Base-by-base conservation (phyloP, 37 sponge, comb jelly and placozoan species). In the Halisarca cf. caerulea region DNA sequence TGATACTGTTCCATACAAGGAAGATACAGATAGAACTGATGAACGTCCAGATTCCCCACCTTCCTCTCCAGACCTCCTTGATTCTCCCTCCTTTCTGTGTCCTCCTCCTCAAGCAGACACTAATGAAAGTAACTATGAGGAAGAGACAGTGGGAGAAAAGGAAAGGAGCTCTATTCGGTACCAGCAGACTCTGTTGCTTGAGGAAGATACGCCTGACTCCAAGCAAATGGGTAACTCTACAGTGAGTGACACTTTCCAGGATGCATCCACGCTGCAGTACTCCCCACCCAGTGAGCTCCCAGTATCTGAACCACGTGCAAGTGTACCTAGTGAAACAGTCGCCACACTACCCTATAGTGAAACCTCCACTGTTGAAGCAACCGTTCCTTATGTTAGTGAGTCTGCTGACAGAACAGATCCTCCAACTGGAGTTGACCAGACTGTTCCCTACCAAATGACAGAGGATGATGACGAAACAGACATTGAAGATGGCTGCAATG, bases 321-420 rank as follows among this genome's bases (percentile, higher is more conserved):
- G 51, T 47, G 51, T 47, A 14, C 9, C 9, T 14, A 47, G 11
- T 47, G 51, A 47, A 14, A 47, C 51, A 6, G 11, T 6, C 11
- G 51, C 9, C 17, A 68, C 69, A n/a, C 2, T 68, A 32, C 34
- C 34, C 33, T 68, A 68, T 34, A 28, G 35, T 34, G 35, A 68
- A 34, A 34, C 35, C 35, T 28, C 30, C 17, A 61, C 64, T 20
- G 64, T 43, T 20, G 90, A 90, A 15, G 81, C 89, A 38, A 90
- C 90, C 17, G 55, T 90, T 21, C 80, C 86, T 5, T 90, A 90
- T 61, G n/a, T 17, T 28, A 34, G 3, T n/a, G n/a, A n/a, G n/a
- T n/a, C n/a, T 6, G 51, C 51, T 47, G 11, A 11, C 51, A 47
- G 3, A 6, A 30, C 35, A 32, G 34, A 27, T 1, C 69, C 69